Base-by-base conservation (phyloP, 2,113 vertebrate species). In the Tautogolabrus adspersus region DNA sequence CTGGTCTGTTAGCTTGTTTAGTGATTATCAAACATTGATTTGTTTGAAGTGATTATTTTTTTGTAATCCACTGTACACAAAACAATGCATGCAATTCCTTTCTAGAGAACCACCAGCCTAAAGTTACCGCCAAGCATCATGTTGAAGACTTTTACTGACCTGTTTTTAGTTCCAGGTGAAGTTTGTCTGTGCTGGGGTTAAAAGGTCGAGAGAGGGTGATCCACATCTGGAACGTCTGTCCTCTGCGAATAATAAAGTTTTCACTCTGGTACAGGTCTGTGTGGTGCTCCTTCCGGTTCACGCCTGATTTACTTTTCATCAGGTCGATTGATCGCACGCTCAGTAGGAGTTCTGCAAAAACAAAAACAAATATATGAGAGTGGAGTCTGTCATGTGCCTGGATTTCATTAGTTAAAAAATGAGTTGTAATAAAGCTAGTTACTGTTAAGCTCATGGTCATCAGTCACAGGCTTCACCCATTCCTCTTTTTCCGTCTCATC, bases 141-240 rank as follows among this genome's bases (percentile, higher is more conserved):
- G 30, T 9, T 57, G 1, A 13, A 12, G 19, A 52, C 22, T 26
- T 15, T 46, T 26, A 79, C 88, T 80, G 5, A 97, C 96, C 96
- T 11, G 93, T 93, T 72, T 93, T 92, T 0, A 97, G 91, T 23
- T 96, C 88, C 0, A 97, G 86, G 54, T 94, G 90, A 23, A 98
- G 75, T 10, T 62, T 86, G 86, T 96, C 93, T 0, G 83, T 91
- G 0, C 62, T 88, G 5, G 89, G 86, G 77, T 94, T 68, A 34
- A 95, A 96, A 38, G 94, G 82, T 37, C 92, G 91, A 6, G 94
- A 94, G 62, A 97, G 88, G 1, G 88, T 89, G 2, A 97, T 62
- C 81, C 92, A 88, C 74, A 97, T 84, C 40, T 90, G 62, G 72
- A 98, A 97, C 0, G 76, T 92, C 84, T 97, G 96, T 5, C 96